Evolutionary conservation across 1,140 invertebrate species (phyloP).

Genomic region (Atta texana): DNA sequence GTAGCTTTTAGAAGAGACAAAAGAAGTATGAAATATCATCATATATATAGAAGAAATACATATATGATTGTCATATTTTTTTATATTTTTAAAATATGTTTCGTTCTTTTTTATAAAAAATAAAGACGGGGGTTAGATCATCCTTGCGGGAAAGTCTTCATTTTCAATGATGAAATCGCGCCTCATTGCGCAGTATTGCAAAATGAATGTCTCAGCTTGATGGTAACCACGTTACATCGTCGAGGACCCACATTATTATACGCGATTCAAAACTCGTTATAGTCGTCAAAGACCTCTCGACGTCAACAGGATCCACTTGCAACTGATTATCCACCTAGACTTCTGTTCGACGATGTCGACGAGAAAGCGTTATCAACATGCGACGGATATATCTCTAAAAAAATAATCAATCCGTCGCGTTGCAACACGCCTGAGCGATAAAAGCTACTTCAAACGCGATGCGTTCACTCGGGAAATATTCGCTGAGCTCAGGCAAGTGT

Average conservation of each 20-base stretch:
- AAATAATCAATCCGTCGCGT: background rate
- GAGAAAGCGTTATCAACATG: constrained; percentile 12
- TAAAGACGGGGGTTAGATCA: background rate
- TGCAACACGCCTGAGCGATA: constrained; percentile 12
- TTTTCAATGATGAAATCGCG: constrained; percentile 30
- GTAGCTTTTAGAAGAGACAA: background rate
- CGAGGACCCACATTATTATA: constrained; percentile 15
- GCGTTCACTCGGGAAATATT: constrained; percentile 54
- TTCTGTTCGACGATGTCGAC: background rate
- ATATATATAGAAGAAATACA: background rate
- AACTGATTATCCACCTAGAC: background rate
- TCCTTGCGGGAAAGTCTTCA: constrained; percentile 22
- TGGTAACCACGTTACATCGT: constrained; percentile 41
- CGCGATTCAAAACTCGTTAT: constrained; percentile 8
- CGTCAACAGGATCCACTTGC: background rate
- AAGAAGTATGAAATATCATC: background rate
- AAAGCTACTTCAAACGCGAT: constrained; percentile 31
- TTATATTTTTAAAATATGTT: background rate
- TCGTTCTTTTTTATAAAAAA: background rate
- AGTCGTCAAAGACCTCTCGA: constrained; percentile 6
- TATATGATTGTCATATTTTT: background rate
- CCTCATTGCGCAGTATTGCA: constrained; percentile 43
- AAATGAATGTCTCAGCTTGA: constrained; percentile 36
- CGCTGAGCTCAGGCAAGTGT: background rate
- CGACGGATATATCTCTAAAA: background rate